Evolutionary conservation across 2,888 invertebrate genomes (phyloP), one percentile per base, ranked within the genome.

Genomic region (Trachelus troglodyta): DNA sequence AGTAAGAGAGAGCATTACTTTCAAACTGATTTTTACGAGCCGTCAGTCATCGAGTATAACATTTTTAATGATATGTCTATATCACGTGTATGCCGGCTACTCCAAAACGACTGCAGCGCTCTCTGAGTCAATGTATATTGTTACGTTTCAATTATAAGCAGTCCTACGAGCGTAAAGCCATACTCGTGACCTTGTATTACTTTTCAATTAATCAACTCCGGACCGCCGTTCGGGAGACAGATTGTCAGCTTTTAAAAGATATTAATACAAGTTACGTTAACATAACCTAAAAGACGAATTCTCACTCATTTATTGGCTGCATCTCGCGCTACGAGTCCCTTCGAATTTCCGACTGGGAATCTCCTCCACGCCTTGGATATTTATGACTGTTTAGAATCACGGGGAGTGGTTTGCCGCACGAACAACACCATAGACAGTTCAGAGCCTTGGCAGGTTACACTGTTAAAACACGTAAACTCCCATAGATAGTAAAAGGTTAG

Each of bases 111-210:
- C 75, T 78, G 80, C 76, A 80, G 81, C 12, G 71, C 71, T 12
- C 31, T 71, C 71, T 9, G 56, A 56, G 56, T 34, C 71, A n/a
- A 71, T 31, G 31, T 87, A 87, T 87, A 88, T 87, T 89, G 87
- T 88, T 87, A 87, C 87, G 87, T 88, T 88, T 88, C 87, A 88
- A 89, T 89, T 88, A 89, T 88, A 87, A 23, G 56, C 23, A 9
- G 23, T 23, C 9, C 9, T 23, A 23, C 56, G 9, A 15, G 23
- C 56, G 15, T 23, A 23, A 56, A 56, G 40, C 40, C 40, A 9
- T 56, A 23, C 56, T 56, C 56, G 56, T 23, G 56, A 56, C 56
- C 23, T 23, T 9, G 23, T 23, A 40, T 15, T 4, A 56, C 23
- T 23, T 56, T 15, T 23, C 6, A 56, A 56, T 9, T 23, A 23